Evolutionary conservation across 2,888 invertebrate genomes (phyloP).

Genomic region (Eupelmus urozonus): DNA sequence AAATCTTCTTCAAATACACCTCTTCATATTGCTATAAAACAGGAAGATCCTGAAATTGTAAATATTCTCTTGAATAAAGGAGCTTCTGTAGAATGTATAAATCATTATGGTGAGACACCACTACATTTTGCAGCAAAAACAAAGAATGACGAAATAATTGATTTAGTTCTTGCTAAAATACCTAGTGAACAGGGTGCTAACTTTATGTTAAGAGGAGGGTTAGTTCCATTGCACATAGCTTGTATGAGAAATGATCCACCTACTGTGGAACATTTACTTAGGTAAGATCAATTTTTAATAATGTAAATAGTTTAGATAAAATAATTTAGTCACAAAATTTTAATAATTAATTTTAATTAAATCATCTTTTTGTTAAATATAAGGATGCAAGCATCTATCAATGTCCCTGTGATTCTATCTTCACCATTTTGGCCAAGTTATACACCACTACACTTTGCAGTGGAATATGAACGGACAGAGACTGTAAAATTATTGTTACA

Average conservation of each 20-base stretch:
- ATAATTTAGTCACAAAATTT: too few relatives aligned
- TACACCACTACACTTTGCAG: background rate
- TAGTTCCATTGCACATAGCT: conserved; percentile 30
- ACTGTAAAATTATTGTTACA: background rate
- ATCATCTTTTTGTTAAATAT: background rate
- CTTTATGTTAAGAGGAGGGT: background rate
- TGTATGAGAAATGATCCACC: conserved; percentile 1
- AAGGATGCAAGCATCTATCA: background rate
- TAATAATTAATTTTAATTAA: too few relatives aligned
- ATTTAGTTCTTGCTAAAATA: background rate
- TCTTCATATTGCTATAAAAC: conserved; percentile 32
- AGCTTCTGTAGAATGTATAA: conserved; percentile 14
- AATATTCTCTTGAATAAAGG: conserved; percentile 35
- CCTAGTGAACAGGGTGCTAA: background rate
- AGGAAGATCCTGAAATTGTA: conserved; percentile 26
- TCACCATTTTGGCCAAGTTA: conserved; percentile 19
- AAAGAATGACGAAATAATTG: conserved; percentile 21
- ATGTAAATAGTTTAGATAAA: too few relatives aligned
- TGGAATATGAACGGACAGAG: background rate
- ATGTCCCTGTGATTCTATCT: background rate
- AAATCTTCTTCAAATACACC: conserved; percentile 27
- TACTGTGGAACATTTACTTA: background rate
- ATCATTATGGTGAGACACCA: conserved; percentile 28
- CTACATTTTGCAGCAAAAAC: conserved; percentile 12
- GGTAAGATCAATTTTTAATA: background rate